phyloP scores from a whole-genome alignment of 1,140 invertebrate species.

The Aphaenogaster floridana region DNA sequence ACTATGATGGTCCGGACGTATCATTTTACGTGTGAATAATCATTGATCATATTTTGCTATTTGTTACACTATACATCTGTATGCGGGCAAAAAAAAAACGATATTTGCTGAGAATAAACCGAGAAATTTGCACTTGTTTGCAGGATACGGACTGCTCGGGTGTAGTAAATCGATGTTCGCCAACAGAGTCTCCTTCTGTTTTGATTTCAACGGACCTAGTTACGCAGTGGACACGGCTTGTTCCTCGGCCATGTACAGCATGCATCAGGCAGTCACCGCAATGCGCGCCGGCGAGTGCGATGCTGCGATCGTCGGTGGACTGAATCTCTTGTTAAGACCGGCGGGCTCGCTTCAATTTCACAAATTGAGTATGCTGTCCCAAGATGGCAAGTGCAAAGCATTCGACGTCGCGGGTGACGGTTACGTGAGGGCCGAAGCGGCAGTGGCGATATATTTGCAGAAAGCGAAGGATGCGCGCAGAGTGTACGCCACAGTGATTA shows the following conservation, averaged over 20 bases:
- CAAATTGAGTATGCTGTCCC: slow-evolving; percentile 95
- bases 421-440: slow-evolving; percentile 97
- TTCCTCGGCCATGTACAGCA: slow-evolving; percentile 95
- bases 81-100: background rate
- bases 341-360: slow-evolving; percentile 97
- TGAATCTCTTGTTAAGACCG: slow-evolving; percentile 94
- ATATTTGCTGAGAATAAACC: background rate
- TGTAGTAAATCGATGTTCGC: slow-evolving; percentile 98
- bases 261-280: slow-evolving; percentile 94
- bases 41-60: background rate
- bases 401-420: slow-evolving; percentile 97
- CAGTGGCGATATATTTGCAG: slow-evolving; percentile 94
- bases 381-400: slow-evolving; percentile 96
- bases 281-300: slow-evolving; percentile 96
- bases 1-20: background rate
- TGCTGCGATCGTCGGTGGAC: slow-evolving; percentile 96
- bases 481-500: slow-evolving; percentile 95
- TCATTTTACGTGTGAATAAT: background rate
- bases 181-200: slow-evolving; percentile 98
- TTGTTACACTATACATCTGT: background rate
- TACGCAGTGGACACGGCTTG: slow-evolving; percentile 98
- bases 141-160: slow-evolving; percentile 95
- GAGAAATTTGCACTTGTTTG: background rate
- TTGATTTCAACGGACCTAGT: slow-evolving; percentile 97
- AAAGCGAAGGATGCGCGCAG: slow-evolving; percentile 91